phyloP scores from a whole-genome alignment of 1,140 invertebrate species.

The Aphaenogaster floridana region DNA sequence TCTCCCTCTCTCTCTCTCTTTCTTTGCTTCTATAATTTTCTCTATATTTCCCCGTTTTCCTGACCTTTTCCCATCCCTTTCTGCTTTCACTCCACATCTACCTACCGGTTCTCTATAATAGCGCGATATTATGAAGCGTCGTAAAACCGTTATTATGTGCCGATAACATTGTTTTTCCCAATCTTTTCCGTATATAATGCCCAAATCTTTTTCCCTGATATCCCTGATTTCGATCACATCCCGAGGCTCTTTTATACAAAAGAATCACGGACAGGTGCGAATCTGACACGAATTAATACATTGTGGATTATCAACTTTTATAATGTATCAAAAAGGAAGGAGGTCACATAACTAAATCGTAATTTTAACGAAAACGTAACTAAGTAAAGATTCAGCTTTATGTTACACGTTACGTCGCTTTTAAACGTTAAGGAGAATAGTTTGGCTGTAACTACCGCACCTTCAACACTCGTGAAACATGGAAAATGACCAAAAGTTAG shows the following conservation, averaged over 20 bases:
- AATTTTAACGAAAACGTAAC: slow-evolving; percentile 30
- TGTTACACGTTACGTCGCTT: slow-evolving; percentile 6
- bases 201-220: background rate
- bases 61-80: background rate
- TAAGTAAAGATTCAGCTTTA: slow-evolving; percentile 25
- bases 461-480: slow-evolving; percentile 10
- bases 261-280: background rate
- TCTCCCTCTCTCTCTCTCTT: background rate
- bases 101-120: slow-evolving; percentile 18
- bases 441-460: background rate
- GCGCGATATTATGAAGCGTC: slow-evolving; percentile 27
- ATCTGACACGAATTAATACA: background rate
- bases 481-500: slow-evolving; percentile 47
- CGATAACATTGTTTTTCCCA: slow-evolving; percentile 53
- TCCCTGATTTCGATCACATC: slow-evolving; percentile 9
- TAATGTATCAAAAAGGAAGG: background rate
- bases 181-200: slow-evolving; percentile 14
- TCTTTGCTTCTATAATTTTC: slow-evolving; percentile 19
- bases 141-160: slow-evolving; percentile 26
- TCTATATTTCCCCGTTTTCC: slow-evolving; percentile 16
- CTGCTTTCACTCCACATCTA: background rate
- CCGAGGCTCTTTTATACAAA: background rate
- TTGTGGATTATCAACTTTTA: background rate
- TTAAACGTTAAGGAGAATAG: slow-evolving; percentile 47
- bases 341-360: background rate